These are phyloP conservation scores for Palythoa grandiflora DNA, from an alignment of 92 coral and sea anemone species.

Conservation along the genomic window DNA sequence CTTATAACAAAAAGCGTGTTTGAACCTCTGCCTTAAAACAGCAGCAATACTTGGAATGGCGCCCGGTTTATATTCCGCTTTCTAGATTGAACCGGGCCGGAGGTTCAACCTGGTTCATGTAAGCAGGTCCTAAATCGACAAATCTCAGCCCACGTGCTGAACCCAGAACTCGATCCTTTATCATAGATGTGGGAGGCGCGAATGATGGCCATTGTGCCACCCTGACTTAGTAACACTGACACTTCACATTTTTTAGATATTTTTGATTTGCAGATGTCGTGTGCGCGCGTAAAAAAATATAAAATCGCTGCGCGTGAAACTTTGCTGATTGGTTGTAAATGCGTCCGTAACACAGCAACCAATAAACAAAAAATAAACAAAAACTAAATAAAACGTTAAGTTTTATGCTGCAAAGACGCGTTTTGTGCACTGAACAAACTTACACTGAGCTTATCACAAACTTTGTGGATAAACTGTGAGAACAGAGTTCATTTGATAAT, in stretches of 20 bases:
- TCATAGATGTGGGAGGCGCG: background rate
- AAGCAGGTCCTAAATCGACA: no score
- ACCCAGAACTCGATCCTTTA: no score
- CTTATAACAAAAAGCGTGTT: no score
- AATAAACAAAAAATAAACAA: constrained; percentile 4
- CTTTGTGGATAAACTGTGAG: background rate
- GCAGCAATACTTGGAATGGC: no score
- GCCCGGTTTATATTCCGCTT: no score
- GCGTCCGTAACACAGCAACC: constrained; percentile 36
- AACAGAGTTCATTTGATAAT: background rate
- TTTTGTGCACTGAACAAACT: constrained; percentile 15
- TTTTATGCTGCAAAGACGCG: background rate
- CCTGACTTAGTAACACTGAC: no score
- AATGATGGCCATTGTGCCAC: background rate
- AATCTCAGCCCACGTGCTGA: no score
- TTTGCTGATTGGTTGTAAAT: background rate
- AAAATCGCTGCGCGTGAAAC: background rate
- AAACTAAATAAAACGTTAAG: background rate
- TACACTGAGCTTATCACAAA: background rate
- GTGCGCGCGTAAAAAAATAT: background rate
- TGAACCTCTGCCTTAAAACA: no score
- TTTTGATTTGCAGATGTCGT: no score
- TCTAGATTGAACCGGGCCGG: no score
- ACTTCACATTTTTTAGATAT: no score
- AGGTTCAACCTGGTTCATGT: no score